These are phyloP conservation scores for Regulus satrapa DNA, from an alignment of 2,113 vertebrate species.

Conservation along the genomic window DNA sequence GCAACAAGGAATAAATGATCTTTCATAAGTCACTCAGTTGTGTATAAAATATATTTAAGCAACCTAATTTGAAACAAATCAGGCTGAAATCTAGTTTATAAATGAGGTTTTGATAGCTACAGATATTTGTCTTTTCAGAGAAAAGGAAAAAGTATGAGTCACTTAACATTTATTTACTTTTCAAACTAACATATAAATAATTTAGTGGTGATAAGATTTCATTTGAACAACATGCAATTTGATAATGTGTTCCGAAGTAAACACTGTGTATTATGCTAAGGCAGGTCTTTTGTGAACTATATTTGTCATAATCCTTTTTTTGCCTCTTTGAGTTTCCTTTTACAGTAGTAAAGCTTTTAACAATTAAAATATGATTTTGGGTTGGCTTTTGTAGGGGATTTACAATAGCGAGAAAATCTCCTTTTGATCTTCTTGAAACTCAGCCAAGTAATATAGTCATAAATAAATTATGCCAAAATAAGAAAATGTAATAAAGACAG, in stretches of 20 bases:
- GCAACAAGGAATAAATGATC: background rate
- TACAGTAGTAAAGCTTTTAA: background rate
- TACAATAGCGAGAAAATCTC: background rate
- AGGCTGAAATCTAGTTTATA: background rate
- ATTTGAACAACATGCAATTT: conserved; percentile 17
- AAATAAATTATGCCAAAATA: conserved; percentile 62
- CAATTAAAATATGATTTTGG: background rate
- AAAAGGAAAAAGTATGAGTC: background rate
- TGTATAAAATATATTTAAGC: background rate
- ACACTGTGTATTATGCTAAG: background rate
- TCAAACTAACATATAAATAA: conserved; percentile 46
- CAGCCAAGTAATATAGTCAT: background rate
- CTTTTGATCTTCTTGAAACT: conserved; percentile 27
- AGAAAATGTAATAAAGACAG: conserved; percentile 46
- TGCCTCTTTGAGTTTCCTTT: background rate
- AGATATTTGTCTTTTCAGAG: background rate
- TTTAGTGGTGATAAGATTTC: background rate
- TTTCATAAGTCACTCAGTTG: background rate
- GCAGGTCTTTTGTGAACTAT: background rate
- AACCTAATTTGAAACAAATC: background rate
- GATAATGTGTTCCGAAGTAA: conserved; percentile 37
- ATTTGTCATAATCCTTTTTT: background rate
- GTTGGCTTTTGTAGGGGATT: background rate
- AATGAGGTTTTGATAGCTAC: background rate
- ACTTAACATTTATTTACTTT: conserved; percentile 33